These are phyloP conservation scores for Seira musarum DNA, from an alignment of 2,888 invertebrate species.

Conservation along the genomic window DNA sequence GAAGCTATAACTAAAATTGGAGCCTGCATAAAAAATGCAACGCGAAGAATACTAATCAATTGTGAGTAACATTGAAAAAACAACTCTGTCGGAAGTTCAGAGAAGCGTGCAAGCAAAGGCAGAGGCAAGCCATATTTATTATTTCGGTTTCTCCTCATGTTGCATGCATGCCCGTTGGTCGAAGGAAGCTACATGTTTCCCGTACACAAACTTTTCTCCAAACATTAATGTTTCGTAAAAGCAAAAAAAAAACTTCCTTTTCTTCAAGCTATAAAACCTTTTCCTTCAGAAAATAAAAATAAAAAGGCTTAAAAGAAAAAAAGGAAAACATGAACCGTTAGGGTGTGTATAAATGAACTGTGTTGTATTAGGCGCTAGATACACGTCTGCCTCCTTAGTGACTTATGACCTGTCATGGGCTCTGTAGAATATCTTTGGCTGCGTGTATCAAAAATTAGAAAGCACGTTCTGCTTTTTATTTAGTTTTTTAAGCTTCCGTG, in stretches of 20 bases:
- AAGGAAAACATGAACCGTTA: not conserved
- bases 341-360: too few relatives aligned
- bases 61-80: conserved; percentile 24
- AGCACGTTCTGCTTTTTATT: not conserved
- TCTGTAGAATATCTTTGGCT: too few relatives aligned
- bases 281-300: not conserved
- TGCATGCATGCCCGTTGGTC: conserved; percentile 16
- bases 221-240: conserved; percentile 25
- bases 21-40: conserved; percentile 11
- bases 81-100: not conserved
- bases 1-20: not conserved
- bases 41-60: conserved; percentile 26
- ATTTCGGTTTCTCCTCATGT: not conserved
- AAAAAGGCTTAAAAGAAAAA: not conserved
- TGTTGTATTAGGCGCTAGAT: not conserved
- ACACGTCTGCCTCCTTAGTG: conserved; percentile 17
- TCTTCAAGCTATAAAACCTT: not conserved
- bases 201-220: conserved; percentile 24
- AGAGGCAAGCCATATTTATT: not conserved
- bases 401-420: conserved; percentile 37
- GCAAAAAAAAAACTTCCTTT: conserved; percentile 32
- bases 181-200: conserved; percentile 35
- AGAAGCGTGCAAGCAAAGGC: not conserved
- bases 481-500: not conserved
- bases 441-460: conserved; percentile 1